A percentile compares a stretch with the other conserved stretches of the same genome.
Evolutionary conservation across 2,797 vertebrate species (phyloP).

Genomic region (Borostomias antarcticus): DNA sequence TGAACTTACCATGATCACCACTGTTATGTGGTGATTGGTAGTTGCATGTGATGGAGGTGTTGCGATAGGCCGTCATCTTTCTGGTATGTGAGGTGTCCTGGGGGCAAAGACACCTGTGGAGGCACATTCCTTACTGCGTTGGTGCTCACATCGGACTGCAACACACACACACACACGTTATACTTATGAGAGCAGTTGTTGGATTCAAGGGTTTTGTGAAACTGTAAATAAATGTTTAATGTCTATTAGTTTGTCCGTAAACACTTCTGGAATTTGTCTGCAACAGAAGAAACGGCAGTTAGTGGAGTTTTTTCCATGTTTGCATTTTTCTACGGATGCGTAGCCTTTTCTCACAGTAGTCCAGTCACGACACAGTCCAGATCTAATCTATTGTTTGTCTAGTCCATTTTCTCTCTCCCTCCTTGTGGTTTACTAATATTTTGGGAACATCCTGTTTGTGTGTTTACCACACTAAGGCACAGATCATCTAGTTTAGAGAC

Average conservation of each 20-base stretch:
- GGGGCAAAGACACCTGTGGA: neutral
- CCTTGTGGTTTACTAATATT: neutral
- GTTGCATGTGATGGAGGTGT: neutral
- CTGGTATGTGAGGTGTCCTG: neutral
- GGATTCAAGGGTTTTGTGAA: neutral
- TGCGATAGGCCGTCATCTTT: too few species aligned
- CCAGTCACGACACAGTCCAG: neutral
- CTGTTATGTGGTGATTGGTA: too few species aligned
- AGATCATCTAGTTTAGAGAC: neutral
- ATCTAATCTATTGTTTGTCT: constrained; percentile 14
- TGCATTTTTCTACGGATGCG: neutral
- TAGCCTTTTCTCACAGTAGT: neutral
- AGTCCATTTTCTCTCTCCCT: neutral
- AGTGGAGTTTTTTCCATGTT: neutral
- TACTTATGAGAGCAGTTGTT: too few species aligned
- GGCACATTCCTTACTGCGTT: neutral
- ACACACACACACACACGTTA: neutral
- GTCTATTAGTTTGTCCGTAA: neutral
- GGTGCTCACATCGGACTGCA: neutral
- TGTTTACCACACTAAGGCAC: neutral
- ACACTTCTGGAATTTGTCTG: neutral
- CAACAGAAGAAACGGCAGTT: neutral
- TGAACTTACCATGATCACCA: too few species aligned
- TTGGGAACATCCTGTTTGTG: constrained; percentile 7
- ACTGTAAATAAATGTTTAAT: neutral